Evolutionary conservation across 2,888 invertebrate species (phyloP).

Genomic region (Acleris literana): DNA sequence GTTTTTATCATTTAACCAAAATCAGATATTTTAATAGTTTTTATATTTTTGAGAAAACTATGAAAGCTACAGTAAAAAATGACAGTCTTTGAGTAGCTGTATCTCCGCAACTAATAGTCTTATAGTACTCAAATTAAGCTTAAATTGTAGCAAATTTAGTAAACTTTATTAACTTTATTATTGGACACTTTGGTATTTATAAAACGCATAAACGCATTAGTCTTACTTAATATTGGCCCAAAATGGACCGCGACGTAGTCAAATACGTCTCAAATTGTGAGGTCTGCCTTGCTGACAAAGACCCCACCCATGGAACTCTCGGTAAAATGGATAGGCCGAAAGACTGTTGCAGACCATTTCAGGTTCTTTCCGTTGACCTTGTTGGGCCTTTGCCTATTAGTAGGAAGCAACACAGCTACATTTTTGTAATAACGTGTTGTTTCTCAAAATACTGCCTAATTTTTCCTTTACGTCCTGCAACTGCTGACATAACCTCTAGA

Average conservation of each 20-base stretch:
- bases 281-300: background rate
- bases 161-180: too few species aligned
- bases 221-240: background rate
- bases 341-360: background rate
- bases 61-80: too few species aligned
- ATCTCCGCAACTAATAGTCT: too few species aligned
- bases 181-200: background rate
- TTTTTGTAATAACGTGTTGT: background rate
- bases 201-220: background rate
- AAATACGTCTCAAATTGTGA: background rate
- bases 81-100: too few species aligned
- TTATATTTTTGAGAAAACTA: too few species aligned
- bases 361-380: background rate
- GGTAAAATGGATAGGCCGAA: background rate
- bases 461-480: background rate
- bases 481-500: background rate
- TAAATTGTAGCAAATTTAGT: too few species aligned
- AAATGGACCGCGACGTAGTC: background rate
- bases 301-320: background rate
- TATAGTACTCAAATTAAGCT: too few species aligned
- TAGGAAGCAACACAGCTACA: background rate
- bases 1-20: too few species aligned
- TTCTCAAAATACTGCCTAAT: background rate
- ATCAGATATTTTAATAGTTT: too few species aligned
- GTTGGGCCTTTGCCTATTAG: background rate